Base-by-base conservation (phyloP, 2,888 invertebrate species). In the Dermolepida albohirtum region DNA sequence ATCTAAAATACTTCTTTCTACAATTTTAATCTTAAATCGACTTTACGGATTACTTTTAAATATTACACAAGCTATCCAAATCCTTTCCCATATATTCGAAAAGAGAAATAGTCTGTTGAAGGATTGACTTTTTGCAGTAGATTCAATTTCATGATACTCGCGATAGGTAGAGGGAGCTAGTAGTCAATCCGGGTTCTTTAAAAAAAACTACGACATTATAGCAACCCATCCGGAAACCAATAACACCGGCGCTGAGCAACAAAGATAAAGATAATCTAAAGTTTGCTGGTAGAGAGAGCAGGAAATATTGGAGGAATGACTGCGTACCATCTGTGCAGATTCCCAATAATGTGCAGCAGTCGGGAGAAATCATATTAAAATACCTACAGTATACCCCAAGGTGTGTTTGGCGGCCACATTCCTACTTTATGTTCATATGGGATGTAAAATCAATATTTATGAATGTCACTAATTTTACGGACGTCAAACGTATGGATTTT, bases 331-430 rank as follows among this genome's bases (percentile, higher is more conserved):
- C 82, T 81, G 81, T 79, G 80, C 80, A 80, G 81, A 81, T 81
- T 81, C 79, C 79, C 82, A 81, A 82, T 82, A 81, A 82, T 81
- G 82, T 81, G 80, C 80, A 80, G 78, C 80, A 78, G 79, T 79
- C 78, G 78, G 79, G 78, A 75, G 77, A 78, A 80, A 80, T 80
- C 80, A 81, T 81, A 81, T 81, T 82, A 81, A 81, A 82, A 82
- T 81, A 80, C 80, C 79, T 79, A 78, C 75, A 79, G 78, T 79
- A 78, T 80, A 78, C 78, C 79, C 79, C 72, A 75, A 79, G 81
- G 80, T 81, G 80, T 81, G 79, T 81, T 81, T 80, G 78, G 78
- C 74, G 76, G 78, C 77, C 78, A 75, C 79, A 79, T 80, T 77
- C 78, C 78, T 80, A 79, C 75, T 80, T 79, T 80, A 80, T 80